These are phyloP conservation scores for Anthoptus insignis DNA, from an alignment of 2,888 invertebrate species.

Conservation along the genomic window DNA sequence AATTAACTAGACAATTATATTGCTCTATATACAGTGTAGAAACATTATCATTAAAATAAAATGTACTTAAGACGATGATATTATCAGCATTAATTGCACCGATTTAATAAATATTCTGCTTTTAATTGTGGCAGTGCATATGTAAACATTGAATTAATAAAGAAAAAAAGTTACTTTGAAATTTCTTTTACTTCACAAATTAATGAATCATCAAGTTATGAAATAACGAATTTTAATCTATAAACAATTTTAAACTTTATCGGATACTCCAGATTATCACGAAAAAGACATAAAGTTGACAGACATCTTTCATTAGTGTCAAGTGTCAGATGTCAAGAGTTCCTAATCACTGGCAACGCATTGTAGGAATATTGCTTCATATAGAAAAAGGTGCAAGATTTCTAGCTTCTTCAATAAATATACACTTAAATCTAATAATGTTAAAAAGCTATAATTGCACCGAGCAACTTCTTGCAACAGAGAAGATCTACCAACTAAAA, in stretches of 20 bases:
- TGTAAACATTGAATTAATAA: background rate
- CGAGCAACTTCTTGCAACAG: too few relatives aligned
- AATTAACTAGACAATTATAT: slow-evolving; percentile 47
- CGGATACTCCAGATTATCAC: too few relatives aligned
- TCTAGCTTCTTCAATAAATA: background rate
- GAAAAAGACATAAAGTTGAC: too few relatives aligned
- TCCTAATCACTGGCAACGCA: background rate
- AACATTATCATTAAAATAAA: slow-evolving; percentile 1
- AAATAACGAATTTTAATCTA: too few relatives aligned
- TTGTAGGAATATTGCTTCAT: background rate
- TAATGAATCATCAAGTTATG: too few relatives aligned
- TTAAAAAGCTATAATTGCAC: background rate
- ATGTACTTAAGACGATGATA: slow-evolving; percentile 3
- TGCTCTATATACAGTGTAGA: slow-evolving; percentile 28
- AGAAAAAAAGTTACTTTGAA: too few relatives aligned
- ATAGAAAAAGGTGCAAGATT: background rate
- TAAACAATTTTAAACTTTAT: too few relatives aligned
- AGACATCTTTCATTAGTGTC: too few relatives aligned
- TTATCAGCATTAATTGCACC: slow-evolving; percentile 4
- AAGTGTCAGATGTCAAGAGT: too few relatives aligned
- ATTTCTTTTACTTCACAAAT: background rate
- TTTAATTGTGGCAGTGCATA: slow-evolving; percentile 12
- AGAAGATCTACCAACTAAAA: background rate
- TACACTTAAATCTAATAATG: background rate
- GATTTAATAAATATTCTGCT: background rate